Evolutionary conservation across 37 sponge, comb jelly and placozoan species (phyloP).

Genomic region (Axinella damicornis): DNA sequence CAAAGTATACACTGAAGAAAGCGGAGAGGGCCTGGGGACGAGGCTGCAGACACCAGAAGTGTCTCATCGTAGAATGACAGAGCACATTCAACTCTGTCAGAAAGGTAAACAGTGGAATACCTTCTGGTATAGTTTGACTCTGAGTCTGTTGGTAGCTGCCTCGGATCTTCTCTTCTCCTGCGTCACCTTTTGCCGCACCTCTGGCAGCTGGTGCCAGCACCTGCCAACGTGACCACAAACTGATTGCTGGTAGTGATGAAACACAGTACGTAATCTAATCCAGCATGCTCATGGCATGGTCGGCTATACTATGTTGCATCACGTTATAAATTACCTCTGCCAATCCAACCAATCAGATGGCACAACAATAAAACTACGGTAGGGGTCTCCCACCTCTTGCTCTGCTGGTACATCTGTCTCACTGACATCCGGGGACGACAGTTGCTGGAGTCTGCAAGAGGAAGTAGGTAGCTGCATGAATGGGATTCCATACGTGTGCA

Average conservation of each 20-base stretch:
- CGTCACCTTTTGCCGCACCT: slow-evolving; percentile 3
- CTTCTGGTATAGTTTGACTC: slow-evolving; percentile 60
- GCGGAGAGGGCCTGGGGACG: too few species aligned
- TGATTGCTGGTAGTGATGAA: not conserved
- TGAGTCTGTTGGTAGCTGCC: slow-evolving; percentile 53
- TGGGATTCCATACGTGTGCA: too few species aligned
- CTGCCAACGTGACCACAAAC: slow-evolving; percentile 3
- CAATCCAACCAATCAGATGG: too few species aligned
- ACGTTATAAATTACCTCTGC: too few species aligned
- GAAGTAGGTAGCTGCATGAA: too few species aligned
- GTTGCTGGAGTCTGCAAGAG: not conserved
- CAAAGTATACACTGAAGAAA: too few species aligned
- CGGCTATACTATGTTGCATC: too few species aligned
- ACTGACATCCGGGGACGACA: slow-evolving; percentile 13
- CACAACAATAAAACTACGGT: too few species aligned
- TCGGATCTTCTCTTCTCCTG: slow-evolving; percentile 20
- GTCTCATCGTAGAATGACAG: too few species aligned
- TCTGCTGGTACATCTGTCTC: slow-evolving; percentile 18
- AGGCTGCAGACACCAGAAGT: too few species aligned
- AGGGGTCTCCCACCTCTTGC: slow-evolving; percentile 5
- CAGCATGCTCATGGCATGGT: too few species aligned
- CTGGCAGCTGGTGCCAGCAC: slow-evolving; percentile 25
- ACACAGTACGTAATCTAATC: too few species aligned
- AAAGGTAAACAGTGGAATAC: slow-evolving; percentile 1
- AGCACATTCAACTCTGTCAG: not conserved